Conservation (phyloP, 2,797 vertebrate genomes). For the Megalops cyprinoides region DNA sequence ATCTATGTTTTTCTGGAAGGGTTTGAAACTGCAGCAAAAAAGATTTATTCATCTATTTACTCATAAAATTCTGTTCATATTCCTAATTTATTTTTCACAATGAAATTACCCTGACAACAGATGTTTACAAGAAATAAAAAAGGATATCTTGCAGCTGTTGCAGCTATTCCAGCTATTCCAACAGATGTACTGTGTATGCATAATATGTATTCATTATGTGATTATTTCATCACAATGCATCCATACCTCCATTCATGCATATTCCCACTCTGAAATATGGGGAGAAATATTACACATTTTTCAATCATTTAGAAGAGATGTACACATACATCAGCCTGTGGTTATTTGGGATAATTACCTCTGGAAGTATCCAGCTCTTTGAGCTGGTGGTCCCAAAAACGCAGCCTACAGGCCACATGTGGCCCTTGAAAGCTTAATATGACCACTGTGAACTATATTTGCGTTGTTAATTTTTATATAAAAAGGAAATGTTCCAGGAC, state of each 20-base stretch:
- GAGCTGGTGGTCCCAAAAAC: too few species aligned
- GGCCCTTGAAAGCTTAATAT: background rate
- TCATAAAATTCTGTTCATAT: slow-evolving; percentile 18
- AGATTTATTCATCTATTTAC: slow-evolving; percentile 16
- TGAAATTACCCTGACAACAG: slow-evolving; percentile 26
- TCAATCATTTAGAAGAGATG: background rate
- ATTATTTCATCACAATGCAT: background rate
- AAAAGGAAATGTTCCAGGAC: background rate
- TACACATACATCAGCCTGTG: background rate
- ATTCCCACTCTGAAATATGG: background rate
- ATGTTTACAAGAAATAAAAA: background rate
- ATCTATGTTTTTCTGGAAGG: background rate
- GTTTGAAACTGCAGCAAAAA: background rate
- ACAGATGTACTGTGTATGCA: slow-evolving; percentile 1
- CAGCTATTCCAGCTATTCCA: slow-evolving; percentile 4
- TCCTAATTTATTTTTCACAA: slow-evolving; percentile 26
- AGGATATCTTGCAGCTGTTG: background rate
- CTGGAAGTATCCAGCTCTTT: background rate
- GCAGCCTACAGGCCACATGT: background rate
- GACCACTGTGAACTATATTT: background rate
- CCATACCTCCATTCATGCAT: background rate
- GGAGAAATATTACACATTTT: background rate
- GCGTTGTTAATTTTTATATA: background rate
- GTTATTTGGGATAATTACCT: background rate
- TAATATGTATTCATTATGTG: slow-evolving; percentile 6